Percentiles rank a stretch among this genome's conserved stretches.
phyloP scores from a whole-genome alignment of 2,797 vertebrate species.

The Alcedo quadribrachys region DNA sequence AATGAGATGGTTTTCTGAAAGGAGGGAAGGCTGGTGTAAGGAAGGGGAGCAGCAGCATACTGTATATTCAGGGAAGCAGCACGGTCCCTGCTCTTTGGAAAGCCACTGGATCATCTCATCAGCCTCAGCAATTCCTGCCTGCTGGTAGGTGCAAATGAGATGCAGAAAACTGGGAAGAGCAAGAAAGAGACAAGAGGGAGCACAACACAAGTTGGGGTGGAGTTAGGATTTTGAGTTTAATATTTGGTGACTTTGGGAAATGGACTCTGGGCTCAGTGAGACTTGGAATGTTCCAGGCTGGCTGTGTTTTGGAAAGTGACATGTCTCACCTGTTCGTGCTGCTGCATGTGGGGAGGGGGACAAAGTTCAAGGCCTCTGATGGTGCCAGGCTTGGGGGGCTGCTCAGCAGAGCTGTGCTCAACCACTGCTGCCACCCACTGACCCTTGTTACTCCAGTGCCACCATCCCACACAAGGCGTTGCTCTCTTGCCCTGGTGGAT shows the following conservation, averaged over 20 bases:
- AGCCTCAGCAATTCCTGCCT: background rate
- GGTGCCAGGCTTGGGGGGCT: accelerated
- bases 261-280: accelerated
- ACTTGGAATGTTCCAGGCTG: background rate
- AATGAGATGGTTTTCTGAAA: accelerated
- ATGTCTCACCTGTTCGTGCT: background rate
- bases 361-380: background rate
- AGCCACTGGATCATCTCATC: background rate
- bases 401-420: accelerated
- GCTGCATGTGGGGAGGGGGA: background rate
- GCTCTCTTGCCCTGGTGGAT: background rate
- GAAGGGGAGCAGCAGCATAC: background rate
- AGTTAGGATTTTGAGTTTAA: background rate
- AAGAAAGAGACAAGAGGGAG: background rate
- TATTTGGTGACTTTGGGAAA: background rate
- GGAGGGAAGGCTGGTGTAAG: background rate
- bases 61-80: background rate
- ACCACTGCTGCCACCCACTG: background rate
- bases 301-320: background rate
- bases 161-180: background rate
- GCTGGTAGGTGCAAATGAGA: background rate
- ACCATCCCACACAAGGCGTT: too few species aligned
- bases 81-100: background rate
- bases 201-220: accelerated
- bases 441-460: accelerated